Evolutionary conservation across 2,888 invertebrate genomes (phyloP).

Genomic region (Homarus gammarus): DNA sequence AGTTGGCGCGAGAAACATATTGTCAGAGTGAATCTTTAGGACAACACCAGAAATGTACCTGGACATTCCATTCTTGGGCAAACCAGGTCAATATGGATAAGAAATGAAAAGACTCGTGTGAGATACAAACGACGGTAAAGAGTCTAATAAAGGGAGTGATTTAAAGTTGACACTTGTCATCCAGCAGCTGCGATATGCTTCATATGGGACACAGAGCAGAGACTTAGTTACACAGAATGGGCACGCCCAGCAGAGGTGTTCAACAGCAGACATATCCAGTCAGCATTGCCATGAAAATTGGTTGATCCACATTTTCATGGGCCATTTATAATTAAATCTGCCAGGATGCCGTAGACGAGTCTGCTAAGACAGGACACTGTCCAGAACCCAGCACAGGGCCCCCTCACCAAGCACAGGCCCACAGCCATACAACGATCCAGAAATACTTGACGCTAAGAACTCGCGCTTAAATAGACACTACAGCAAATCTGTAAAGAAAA

Average conservation of each 20-base stretch:
- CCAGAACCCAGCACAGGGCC: constrained; percentile 81
- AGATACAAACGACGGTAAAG: too few relatives aligned
- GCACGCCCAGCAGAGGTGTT: constrained; percentile 80
- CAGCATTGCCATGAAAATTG: constrained; percentile 82
- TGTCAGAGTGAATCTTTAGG: too few relatives aligned
- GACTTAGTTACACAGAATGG: constrained; percentile 82
- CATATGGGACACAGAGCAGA: constrained; percentile 81
- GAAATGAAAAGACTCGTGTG: too few relatives aligned
- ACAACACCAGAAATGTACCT: too few relatives aligned
- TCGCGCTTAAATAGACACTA: constrained; percentile 80
- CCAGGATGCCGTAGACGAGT: constrained; percentile 80
- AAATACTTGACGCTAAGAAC: constrained; percentile 78
- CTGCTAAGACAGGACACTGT: constrained; percentile 80
- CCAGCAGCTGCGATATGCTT: constrained; percentile 80
- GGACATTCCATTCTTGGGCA: too few relatives aligned
- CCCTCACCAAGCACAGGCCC: constrained; percentile 82
- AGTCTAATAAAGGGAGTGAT: too few relatives aligned
- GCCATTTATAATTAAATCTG: constrained; percentile 82
- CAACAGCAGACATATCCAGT: constrained; percentile 82
- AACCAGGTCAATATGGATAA: too few relatives aligned
- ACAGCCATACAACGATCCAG: constrained; percentile 79
- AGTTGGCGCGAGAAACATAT: too few relatives aligned
- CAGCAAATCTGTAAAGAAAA: constrained; percentile 78
- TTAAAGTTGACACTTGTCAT: too few relatives aligned
- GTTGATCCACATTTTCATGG: constrained; percentile 83